Conservation (phyloP, 64 coral and sea anemone genomes). For the Cladopsammia gracilis region DNA sequence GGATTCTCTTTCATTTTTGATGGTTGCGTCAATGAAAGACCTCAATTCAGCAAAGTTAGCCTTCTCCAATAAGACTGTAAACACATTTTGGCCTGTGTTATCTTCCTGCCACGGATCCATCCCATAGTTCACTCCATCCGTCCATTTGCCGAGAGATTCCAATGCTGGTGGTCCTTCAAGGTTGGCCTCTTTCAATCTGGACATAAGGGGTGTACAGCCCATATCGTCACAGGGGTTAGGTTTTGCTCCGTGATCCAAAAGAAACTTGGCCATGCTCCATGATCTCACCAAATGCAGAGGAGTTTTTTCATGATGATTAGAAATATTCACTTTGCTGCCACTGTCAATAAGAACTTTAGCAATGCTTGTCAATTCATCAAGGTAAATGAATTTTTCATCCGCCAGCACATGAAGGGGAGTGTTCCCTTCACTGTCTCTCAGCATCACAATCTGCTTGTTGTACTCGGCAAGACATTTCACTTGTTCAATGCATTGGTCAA, state of each 20-base stretch:
- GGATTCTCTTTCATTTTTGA: neutral
- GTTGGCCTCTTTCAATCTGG: neutral
- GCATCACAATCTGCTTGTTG: neutral
- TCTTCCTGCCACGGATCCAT: conserved; percentile 18
- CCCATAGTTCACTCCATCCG: neutral
- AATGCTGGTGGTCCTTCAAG: neutral
- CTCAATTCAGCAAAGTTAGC: neutral
- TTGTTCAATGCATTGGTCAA: neutral
- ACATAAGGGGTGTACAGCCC: neutral
- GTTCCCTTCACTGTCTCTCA: neutral
- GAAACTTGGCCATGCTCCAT: neutral
- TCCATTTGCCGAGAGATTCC: neutral
- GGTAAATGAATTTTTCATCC: neutral
- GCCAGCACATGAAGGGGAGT: conserved; percentile 1
- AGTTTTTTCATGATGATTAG: neutral
- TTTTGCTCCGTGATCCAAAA: neutral
- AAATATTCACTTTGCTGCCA: neutral
- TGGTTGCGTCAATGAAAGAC: neutral
- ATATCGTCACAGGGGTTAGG: neutral
- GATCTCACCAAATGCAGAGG: neutral
- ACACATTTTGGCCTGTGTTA: neutral
- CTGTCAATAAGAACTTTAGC: neutral
- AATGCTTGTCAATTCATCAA: neutral
- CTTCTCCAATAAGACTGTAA: neutral
- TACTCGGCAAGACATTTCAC: neutral